These are phyloP conservation scores for Calonectris borealis DNA, from an alignment of 2,113 vertebrate genomes.

Conservation along the genomic window DNA sequence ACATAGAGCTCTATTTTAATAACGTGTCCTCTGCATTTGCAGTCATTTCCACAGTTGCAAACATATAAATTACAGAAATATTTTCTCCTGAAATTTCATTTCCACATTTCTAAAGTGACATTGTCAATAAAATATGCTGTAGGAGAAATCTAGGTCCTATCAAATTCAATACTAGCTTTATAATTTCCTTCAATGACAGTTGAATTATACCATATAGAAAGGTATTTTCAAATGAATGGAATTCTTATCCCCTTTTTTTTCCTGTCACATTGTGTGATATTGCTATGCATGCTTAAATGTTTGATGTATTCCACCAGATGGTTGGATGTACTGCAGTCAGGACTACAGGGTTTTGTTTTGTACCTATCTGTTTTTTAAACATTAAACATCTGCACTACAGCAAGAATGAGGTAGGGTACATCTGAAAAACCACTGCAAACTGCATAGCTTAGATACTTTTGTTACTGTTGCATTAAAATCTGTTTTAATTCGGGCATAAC, in stretches of 20 bases:
- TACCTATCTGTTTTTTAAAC: background rate
- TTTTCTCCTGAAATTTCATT: background rate
- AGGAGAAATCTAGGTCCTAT: background rate
- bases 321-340: background rate
- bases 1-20: background rate
- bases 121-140: background rate
- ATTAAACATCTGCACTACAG: background rate
- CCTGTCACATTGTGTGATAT: background rate
- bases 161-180: background rate
- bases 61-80: background rate
- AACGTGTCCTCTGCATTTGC: background rate
- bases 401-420: background rate
- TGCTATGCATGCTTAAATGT: background rate
- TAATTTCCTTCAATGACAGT: background rate
- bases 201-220: background rate
- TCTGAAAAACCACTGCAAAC: background rate
- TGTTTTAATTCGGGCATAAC: background rate
- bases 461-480: background rate
- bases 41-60: background rate
- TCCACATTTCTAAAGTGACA: background rate
- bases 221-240: background rate
- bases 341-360: background rate
- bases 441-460: background rate
- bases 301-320: constrained; percentile 2
- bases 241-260: background rate